phyloP scores from a whole-genome alignment of 92 coral and sea anemone genomes.

The Parazoanthus darwini region DNA sequence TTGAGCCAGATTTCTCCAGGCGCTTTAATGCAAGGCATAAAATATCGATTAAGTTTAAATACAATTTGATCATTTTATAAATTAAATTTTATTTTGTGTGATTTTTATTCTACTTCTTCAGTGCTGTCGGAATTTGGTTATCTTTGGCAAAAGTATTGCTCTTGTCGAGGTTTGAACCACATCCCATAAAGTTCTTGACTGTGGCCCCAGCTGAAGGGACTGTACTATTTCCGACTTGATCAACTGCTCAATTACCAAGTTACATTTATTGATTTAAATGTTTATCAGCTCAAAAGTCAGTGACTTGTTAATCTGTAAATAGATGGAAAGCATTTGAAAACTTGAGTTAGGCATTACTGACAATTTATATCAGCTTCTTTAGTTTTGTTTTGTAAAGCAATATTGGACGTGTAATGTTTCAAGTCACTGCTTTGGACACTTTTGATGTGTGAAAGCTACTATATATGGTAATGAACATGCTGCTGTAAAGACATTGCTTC shows the following conservation, averaged over 20 bases:
- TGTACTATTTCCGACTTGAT: conserved; percentile 9
- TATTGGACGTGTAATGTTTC: background rate
- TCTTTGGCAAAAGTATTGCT: background rate
- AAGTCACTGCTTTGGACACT: background rate
- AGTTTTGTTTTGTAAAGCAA: background rate
- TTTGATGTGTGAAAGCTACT: background rate
- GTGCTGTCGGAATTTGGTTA: background rate
- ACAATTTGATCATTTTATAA: background rate
- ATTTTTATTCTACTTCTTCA: background rate
- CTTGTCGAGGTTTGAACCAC: background rate
- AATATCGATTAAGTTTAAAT: background rate
- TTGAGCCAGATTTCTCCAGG: background rate
- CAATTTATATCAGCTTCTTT: background rate
- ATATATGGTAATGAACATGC: conserved; percentile 28
- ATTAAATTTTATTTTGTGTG: background rate
- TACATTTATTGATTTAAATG: background rate
- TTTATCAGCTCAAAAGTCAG: background rate
- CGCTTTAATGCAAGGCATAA: background rate
- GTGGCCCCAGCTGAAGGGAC: conserved; percentile 18
- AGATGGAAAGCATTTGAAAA: background rate
- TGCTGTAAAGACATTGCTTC: background rate
- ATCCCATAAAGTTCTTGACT: background rate
- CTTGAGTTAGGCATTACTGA: background rate
- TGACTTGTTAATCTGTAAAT: background rate
- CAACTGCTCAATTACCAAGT: conserved; percentile 19